phyloP scores from a whole-genome alignment of 1,140 invertebrate genomes.

The Augochlora pura region DNA sequence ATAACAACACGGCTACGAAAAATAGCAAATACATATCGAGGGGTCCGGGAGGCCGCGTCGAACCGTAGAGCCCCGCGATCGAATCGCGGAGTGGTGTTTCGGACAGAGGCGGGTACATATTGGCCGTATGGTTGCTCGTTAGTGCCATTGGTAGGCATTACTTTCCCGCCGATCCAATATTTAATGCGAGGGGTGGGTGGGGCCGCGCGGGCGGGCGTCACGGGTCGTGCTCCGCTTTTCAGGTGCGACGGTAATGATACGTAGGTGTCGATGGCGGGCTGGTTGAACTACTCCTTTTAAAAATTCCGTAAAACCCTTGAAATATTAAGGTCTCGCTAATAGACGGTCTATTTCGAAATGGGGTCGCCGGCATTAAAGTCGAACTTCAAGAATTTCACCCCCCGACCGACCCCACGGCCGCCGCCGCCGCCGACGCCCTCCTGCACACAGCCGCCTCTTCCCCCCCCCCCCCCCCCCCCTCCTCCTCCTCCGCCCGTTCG shows the following conservation, averaged over 20 bases:
- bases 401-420: not conserved
- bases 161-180: too few relatives aligned
- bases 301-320: constrained; percentile 50
- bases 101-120: not conserved
- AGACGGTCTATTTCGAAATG: constrained; percentile 52
- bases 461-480: too few relatives aligned
- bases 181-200: not conserved
- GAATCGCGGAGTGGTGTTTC: not conserved
- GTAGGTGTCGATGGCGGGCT: constrained; percentile 15
- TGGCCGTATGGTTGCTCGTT: not conserved
- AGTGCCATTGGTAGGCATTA: too few relatives aligned
- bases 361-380: constrained; percentile 58
- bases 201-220: not conserved
- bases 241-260: not conserved
- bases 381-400: constrained; percentile 55
- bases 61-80: not conserved
- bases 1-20: not conserved
- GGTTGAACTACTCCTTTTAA: constrained; percentile 24
- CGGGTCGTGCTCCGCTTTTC: not conserved
- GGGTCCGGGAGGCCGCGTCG: too few relatives aligned
- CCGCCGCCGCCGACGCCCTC: too few relatives aligned
- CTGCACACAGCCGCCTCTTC: too few relatives aligned
- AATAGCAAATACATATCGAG: not conserved
- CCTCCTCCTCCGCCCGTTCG: too few relatives aligned
- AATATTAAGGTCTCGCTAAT: constrained; percentile 51